phyloP scores from a whole-genome alignment of 2,888 invertebrate species.

The Myathropa florea region DNA sequence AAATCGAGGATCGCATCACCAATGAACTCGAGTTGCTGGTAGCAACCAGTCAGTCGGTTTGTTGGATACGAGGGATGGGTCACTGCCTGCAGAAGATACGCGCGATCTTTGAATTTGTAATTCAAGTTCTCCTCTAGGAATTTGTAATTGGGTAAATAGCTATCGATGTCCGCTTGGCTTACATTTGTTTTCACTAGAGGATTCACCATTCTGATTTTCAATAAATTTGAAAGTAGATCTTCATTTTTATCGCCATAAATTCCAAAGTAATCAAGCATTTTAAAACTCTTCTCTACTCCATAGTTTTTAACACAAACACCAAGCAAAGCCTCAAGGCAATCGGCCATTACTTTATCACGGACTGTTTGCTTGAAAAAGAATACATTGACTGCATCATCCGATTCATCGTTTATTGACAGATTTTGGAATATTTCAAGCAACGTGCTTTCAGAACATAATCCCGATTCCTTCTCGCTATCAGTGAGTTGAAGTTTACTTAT shows the following conservation, averaged over 20 bases:
- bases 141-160: conserved; percentile 80
- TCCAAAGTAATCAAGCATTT: conserved; percentile 85
- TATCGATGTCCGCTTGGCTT: conserved; percentile 81
- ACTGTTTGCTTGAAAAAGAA: conserved; percentile 81
- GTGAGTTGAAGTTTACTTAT: conserved; percentile 81
- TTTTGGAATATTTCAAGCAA: conserved; percentile 9
- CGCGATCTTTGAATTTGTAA: conserved; percentile 90
- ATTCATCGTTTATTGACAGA: not conserved
- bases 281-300: conserved; percentile 81
- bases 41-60: conserved; percentile 92
- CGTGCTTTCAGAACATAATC: conserved; percentile 74
- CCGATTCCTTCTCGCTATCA: conserved; percentile 79
- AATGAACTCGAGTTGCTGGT: conserved; percentile 94
- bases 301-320: conserved; percentile 86
- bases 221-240: conserved; percentile 74
- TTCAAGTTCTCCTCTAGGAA: conserved; percentile 85
- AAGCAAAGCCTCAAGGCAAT: conserved; percentile 90
- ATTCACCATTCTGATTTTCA: conserved; percentile 75
- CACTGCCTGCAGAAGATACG: conserved; percentile 92
- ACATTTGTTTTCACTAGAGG: conserved; percentile 78
- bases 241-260: conserved; percentile 82
- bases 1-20: conserved; percentile 96
- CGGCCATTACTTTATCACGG: conserved; percentile 87
- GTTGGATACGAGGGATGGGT: conserved; percentile 94
- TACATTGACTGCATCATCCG: conserved; percentile 75